Percentiles rank a stretch among this genome's conserved stretches.
phyloP scores from a whole-genome alignment of 2,888 invertebrate genomes.

The Lordiphosa fenestrarum region DNA sequence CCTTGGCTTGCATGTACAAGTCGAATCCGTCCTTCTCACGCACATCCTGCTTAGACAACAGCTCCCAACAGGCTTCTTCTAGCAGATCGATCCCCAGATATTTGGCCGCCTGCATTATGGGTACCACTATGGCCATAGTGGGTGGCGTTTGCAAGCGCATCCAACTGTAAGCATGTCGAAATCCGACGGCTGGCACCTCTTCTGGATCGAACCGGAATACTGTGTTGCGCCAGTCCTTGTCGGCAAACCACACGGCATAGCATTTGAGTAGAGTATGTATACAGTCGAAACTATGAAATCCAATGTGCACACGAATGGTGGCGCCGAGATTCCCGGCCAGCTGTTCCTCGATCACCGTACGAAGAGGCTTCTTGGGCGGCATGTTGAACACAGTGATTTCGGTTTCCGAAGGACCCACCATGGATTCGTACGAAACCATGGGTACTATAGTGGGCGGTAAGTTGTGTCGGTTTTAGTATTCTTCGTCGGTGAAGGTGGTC shows the following conservation, averaged over 20 bases:
- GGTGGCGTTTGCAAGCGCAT: constrained; percentile 14
- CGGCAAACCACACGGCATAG: constrained; percentile 28
- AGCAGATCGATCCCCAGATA: constrained; percentile 15
- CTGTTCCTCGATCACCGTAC: neutral
- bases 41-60: neutral
- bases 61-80: constrained; percentile 1
- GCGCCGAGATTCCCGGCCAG: constrained; percentile 18
- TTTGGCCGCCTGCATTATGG: constrained; percentile 28
- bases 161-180: constrained; percentile 33
- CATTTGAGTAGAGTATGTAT: constrained; percentile 14
- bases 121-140: rapidly evolving
- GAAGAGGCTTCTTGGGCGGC: neutral
- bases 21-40: constrained; percentile 29
- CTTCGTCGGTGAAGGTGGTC: neutral
- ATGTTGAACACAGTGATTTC: neutral
- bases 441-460: neutral
- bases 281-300: constrained; percentile 6
- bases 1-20: constrained; percentile 1
- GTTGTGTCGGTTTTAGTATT: neutral
- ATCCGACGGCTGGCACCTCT: constrained; percentile 16
- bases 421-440: too few species aligned
- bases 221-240: constrained; percentile 5
- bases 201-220: neutral
- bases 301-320: constrained; percentile 11
- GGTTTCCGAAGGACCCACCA: neutral